phyloP scores from a whole-genome alignment of 2,113 vertebrate genomes.

The Pterocles burchelli region DNA sequence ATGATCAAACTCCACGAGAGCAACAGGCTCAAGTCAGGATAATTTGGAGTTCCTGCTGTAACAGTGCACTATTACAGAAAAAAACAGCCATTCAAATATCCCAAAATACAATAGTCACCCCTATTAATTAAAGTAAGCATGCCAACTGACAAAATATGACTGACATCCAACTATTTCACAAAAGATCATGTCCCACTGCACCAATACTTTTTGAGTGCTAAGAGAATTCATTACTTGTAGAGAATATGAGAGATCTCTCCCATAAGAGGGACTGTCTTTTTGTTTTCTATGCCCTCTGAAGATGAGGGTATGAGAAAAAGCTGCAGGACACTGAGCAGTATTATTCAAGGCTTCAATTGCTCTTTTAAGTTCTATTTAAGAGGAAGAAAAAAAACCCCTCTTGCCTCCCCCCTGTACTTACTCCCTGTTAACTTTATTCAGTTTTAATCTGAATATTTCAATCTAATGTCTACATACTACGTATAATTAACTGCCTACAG shows the following conservation, averaged over 20 bases:
- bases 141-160: background rate
- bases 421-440: background rate
- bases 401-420: background rate
- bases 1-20: background rate
- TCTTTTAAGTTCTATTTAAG: background rate
- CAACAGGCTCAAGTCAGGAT: background rate
- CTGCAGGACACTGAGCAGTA: background rate
- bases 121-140: background rate
- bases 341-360: background rate
- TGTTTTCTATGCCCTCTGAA: background rate
- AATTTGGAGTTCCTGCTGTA: background rate
- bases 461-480: background rate
- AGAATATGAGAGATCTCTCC: background rate
- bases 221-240: background rate
- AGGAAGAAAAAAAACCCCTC: background rate
- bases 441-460: background rate
- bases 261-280: background rate
- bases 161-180: background rate
- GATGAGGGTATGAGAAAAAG: background rate
- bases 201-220: background rate
- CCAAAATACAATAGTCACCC: background rate
- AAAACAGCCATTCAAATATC: background rate
- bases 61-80: background rate
- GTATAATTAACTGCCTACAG: background rate
- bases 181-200: background rate